Base-by-base conservation (phyloP, 2,797 vertebrate species). In the Bufotes viridis region DNA sequence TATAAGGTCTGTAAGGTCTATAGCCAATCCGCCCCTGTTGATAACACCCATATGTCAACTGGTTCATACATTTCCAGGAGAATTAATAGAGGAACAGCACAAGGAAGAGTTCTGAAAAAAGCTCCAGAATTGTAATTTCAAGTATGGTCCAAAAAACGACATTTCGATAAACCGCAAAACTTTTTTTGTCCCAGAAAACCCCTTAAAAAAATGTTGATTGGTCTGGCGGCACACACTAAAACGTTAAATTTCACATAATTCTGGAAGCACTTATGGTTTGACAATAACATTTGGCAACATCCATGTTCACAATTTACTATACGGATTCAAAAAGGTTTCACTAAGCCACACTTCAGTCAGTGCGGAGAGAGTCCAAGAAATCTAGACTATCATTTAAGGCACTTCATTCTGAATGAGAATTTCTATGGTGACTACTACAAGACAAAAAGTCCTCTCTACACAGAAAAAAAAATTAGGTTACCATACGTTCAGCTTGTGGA, bases 351-450 rank as follows among this genome's bases (percentile, higher is more conserved):
- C 93, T 92, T 95, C 95, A 95, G 95, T 96, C 95, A 95, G 95
- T 95, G 95, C 95, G 93, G 14, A 42, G 20, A n/a, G 74, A 92
- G 92, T 93, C 90, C 69, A 92, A 90, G 92, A 90, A 93, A 95
- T 91, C 92, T 89, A 93, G 93, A 92, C 92, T 93, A 91, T 65
- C 58, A 18, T 93, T 93, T 96, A 96, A 96, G 96, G 96, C 96
- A 96, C 96, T 96, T 96, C 94, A 96, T 95, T 95, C 95, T 92
- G 94, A 95, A 94, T 90, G 90, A 93, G 92, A 93, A 91, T 88
- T 85, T 89, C 91, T 92, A 89, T 88, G 90, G 91, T 90, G 89
- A 93, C 89, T 87, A 89, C 87, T 84, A 88, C 87, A 70, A 90
- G 90, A 90, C 93, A 92, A 91, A 76, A 90, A 90, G 60, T 90